Evolutionary conservation across 2,797 vertebrate genomes (phyloP).

Genomic region (Labroides dimidiatus): DNA sequence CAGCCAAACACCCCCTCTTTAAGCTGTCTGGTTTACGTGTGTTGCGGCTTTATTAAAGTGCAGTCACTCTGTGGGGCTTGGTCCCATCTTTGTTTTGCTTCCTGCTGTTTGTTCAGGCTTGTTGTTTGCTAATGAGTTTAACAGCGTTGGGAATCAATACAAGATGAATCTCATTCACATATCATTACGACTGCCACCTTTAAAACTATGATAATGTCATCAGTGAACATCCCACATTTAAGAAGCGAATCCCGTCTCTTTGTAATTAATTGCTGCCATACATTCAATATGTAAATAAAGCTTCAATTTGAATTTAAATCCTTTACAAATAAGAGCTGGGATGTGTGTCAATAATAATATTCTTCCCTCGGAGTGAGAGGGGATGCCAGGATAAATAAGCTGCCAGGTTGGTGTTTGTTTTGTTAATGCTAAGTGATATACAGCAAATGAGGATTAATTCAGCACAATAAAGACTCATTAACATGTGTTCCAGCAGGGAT

Average conservation of each 20-base stretch:
- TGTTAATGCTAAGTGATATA: slow-evolving; percentile 29
- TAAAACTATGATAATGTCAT: slow-evolving; percentile 4
- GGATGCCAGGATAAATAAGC: slow-evolving; percentile 25
- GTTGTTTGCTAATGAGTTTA: neutral
- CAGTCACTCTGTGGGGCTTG: neutral
- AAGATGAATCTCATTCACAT: slow-evolving; percentile 3
- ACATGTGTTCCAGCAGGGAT: neutral
- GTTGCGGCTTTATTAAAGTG: neutral
- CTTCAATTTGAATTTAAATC: slow-evolving; percentile 21
- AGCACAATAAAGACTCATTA: slow-evolving; percentile 28
- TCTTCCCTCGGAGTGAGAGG: neutral
- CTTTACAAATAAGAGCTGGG: slow-evolving; percentile 2
- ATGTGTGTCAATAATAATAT: slow-evolving; percentile 12
- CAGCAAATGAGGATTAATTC: slow-evolving; percentile 37
- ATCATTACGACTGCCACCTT: neutral
- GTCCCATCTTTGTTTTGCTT: neutral
- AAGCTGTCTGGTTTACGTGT: neutral
- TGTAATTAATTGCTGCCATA: slow-evolving; percentile 16
- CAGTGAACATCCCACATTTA: neutral
- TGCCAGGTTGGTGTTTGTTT: slow-evolving; percentile 34
- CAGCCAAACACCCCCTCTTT: too few species aligned
- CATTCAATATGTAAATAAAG: slow-evolving; percentile 10
- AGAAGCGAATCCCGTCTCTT: slow-evolving; percentile 2
- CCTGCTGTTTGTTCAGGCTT: neutral
- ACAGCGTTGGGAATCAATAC: neutral